Evolutionary conservation across 2,113 vertebrate genomes (phyloP), one percentile per base, ranked within the genome.

Genomic region (Fulmarus glacialis): DNA sequence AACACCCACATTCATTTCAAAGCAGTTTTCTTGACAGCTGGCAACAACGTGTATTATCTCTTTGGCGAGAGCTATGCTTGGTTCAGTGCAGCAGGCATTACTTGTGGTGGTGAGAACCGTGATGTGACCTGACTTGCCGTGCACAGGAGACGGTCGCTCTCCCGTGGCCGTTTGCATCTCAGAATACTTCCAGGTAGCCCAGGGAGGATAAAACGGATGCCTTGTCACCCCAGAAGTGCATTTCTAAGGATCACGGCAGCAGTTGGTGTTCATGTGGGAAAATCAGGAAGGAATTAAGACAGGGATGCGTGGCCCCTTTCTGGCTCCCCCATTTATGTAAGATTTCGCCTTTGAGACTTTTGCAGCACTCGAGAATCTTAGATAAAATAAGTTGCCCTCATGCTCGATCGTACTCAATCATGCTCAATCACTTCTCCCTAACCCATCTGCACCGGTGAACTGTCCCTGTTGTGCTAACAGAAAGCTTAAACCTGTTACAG

Each of bases 361-460:
- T 43, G 22, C 56, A 87, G 38, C 8, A 36, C 36, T 83, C 1
- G 1, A 73, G 63, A 88, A 34, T 18, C 15, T 30, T 36, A 62
- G 52, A 43, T 47, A 78, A 83, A 93, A 23, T 55, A 78, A 50
- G 9, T 50, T 75, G 26, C n/a, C 4, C 1, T 17, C 48, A 8
- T 43, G 20, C 11, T 40, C 40, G 43, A 63, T 85, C 29, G 8
- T 40, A 12, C 27, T 68, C 2, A 2, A 15, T 66, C 29, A 10
- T 40, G 14, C 27, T 68, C 2, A 2, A 15, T 66, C 45, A 19
- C 18, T 10, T 58, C 56, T 90, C 47, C 36, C 52, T 89, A 75
- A 79, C 29, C 32, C 1, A 0, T 30, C 34, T 66, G 53, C 50
- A 58, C 58, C 6, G 13, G 26, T 0, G 0, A 90, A 58, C 30